Evolutionary conservation across 2,888 invertebrate species (phyloP).

Genomic region (Sphaeridia pumilis): DNA sequence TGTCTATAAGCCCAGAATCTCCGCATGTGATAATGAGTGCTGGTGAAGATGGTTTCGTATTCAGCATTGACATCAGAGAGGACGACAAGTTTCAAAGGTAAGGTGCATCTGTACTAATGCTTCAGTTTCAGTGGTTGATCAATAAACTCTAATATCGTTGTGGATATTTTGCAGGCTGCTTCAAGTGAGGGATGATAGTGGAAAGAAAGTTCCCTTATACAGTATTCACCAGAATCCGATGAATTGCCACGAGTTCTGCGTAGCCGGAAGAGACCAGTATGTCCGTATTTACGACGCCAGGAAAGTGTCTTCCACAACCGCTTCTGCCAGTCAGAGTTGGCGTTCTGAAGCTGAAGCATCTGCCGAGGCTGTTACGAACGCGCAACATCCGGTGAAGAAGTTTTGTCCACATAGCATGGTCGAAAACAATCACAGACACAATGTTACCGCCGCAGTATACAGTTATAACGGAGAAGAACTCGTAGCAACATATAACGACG

Average conservation of each 20-base stretch:
- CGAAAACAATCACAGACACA: slow-evolving; percentile 43
- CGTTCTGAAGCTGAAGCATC: slow-evolving; percentile 13
- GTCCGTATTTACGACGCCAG: slow-evolving; percentile 61
- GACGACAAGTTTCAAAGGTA: slow-evolving; percentile 49
- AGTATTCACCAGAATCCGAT: slow-evolving; percentile 76
- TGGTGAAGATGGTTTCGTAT: slow-evolving; percentile 76
- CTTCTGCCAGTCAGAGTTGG: slow-evolving; percentile 11
- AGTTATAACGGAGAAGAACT: slow-evolving; percentile 84
- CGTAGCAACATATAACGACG: slow-evolving; percentile 86
- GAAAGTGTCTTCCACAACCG: slow-evolving; percentile 26
- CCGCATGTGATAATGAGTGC: slow-evolving; percentile 67
- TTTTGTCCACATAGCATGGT: slow-evolving; percentile 53
- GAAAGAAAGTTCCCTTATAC: slow-evolving; percentile 63
- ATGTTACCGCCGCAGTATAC: slow-evolving; percentile 81
- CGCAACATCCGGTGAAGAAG: slow-evolving; percentile 44
- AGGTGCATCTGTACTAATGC: background rate
- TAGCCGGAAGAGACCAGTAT: slow-evolving; percentile 68
- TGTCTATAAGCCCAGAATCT: slow-evolving; percentile 61
- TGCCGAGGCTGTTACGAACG: background rate
- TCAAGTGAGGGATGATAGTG: slow-evolving; percentile 42
- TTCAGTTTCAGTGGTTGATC: background rate
- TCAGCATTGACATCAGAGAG: slow-evolving; percentile 68
- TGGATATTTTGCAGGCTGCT: slow-evolving; percentile 38
- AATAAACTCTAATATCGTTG: background rate
- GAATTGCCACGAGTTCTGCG: slow-evolving; percentile 62